Base-by-base conservation (phyloP, 2,888 invertebrate genomes). In the Neoscelio sp. region DNA sequence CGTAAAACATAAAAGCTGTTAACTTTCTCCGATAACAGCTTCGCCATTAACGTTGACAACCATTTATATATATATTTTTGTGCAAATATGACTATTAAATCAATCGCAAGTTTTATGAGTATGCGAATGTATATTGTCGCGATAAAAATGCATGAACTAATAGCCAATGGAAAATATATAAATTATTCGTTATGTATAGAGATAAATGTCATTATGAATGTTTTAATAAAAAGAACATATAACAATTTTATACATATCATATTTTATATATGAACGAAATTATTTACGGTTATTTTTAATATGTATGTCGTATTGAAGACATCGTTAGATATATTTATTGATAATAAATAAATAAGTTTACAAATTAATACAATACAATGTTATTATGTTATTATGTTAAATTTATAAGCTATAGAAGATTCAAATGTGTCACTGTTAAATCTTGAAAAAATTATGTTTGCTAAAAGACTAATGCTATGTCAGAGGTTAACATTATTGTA, bases 1-100 rank as follows among this genome's bases (percentile, higher is more conserved):
- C 80, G 82, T 83, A 83, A 85, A 87, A 84, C 85, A 86, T 84
- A 83, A 86, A 84, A 81, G 80, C 68, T 82, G 84, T 83, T 83
- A 87, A 88, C 85, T 88, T 88, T 88, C 86, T 82, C 86, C 86
- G 85, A 87, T 87, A 88, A 87, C 86, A 84, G 84, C 68, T 79
- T 80, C 81, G 83, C 84, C 83, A 84, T 86, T 85, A 86, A 35
- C 56, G 58, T 30, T 30, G 42, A 35, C 20, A 35, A 26, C 1
- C 33, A 44, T 65, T 48, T 46, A 48, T 30, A 65, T 12, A 13
- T 30, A 42, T 17, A 67, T 52, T 44, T 38, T 44, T 50, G 18
- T 20, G 52, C n/a, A 38, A 50, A 52, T 26, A 50, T 20, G 42
- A 23, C 18, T 38, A 18, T 5, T 28, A 38, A 65, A 65, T 40